Conservation (phyloP, 92 coral and sea anemone genomes). For the Phenganax stokvisi region DNA sequence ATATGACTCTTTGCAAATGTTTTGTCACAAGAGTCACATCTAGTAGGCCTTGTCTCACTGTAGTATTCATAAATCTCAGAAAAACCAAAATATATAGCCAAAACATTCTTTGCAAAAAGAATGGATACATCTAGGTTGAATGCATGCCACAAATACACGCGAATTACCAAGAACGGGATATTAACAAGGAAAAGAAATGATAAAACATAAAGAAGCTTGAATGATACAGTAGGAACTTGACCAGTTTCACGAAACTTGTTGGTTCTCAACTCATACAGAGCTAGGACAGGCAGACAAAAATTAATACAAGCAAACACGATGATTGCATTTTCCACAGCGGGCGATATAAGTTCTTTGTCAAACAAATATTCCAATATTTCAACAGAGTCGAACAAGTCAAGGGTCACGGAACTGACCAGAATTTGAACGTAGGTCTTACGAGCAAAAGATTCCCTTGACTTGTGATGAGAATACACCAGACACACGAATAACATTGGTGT, state of each 20-base stretch:
- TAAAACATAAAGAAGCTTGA: conserved; percentile 65
- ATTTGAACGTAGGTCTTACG: conserved; percentile 81
- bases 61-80: conserved; percentile 70
- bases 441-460: conserved; percentile 58
- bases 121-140: conserved; percentile 64
- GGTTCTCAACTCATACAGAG: conserved; percentile 71
- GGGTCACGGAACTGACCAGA: conserved; percentile 67
- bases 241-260: conserved; percentile 85
- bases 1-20: conserved; percentile 53
- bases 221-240: conserved; percentile 68
- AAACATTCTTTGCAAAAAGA: conserved; percentile 67
- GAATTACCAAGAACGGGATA: conserved; percentile 72
- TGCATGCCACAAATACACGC: conserved; percentile 63
- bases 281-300: conserved; percentile 74
- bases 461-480: conserved; percentile 77
- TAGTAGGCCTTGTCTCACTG: conserved; percentile 73
- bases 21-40: conserved; percentile 49
- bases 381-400: conserved; percentile 84
- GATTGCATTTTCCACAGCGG: conserved; percentile 49
- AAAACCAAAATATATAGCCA: conserved; percentile 64
- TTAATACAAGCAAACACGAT: conserved; percentile 66
- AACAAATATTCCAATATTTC: conserved; percentile 85
- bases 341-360: conserved; percentile 43
- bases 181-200: conserved; percentile 71
- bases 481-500: conserved; percentile 48